A percentile compares a stretch with the other conserved stretches of the same genome.
These are phyloP conservation scores for Blera fallax DNA, from an alignment of 2,888 invertebrate species.

Conservation along the genomic window DNA sequence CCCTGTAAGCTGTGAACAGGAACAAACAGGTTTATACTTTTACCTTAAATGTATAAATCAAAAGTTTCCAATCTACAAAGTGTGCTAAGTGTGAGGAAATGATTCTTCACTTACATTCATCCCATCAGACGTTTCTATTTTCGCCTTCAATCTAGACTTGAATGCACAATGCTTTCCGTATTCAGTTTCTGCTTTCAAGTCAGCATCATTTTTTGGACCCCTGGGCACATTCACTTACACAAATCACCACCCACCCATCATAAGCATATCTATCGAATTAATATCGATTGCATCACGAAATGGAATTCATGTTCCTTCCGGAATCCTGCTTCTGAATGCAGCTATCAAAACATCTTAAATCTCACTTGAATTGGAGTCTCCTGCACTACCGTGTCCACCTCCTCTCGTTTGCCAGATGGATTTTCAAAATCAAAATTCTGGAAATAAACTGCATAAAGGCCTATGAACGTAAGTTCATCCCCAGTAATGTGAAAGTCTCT, in stretches of 20 bases:
- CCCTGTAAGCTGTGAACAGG: too few relatives aligned
- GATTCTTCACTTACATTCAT: conserved; percentile 31
- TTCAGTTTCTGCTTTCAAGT: not conserved
- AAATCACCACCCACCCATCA: conserved; percentile 19
- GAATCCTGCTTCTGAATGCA: conserved; percentile 15
- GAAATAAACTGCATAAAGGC: conserved; percentile 59
- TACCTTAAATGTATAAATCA: conserved; percentile 3
- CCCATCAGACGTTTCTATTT: not conserved
- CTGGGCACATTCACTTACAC: not conserved
- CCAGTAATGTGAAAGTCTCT: conserved; percentile 7
- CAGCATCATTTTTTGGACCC: not conserved
- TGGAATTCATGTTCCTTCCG: conserved; percentile 37
- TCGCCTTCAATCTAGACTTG: not conserved
- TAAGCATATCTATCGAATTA: conserved; percentile 57
- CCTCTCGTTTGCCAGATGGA: conserved; percentile 4
- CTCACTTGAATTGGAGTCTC: conserved; percentile 18
- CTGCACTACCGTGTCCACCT: not conserved
- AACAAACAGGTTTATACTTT: not conserved
- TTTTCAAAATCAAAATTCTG: conserved; percentile 56
- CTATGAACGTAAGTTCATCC: conserved; percentile 45
- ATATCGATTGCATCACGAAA: conserved; percentile 50
- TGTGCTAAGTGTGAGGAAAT: conserved; percentile 1
- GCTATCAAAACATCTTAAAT: conserved; percentile 48
- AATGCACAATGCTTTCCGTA: conserved; percentile 14
- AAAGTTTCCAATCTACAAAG: conserved; percentile 18